phyloP scores from a whole-genome alignment of 2,797 vertebrate genomes.

The Toxotes lorentzi region DNA sequence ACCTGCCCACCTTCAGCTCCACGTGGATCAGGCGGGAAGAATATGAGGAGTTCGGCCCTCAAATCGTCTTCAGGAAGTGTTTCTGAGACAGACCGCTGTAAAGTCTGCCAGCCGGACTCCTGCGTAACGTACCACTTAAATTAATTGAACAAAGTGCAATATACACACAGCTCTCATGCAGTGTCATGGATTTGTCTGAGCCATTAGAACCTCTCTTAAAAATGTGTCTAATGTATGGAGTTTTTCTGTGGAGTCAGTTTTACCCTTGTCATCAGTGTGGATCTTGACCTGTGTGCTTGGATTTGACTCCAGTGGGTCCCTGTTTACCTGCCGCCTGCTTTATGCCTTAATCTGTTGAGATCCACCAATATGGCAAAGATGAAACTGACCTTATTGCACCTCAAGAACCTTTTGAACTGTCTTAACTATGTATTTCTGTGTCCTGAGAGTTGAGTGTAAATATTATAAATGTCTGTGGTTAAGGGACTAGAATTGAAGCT shows the following conservation, averaged over 20 bases:
- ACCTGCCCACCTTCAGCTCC: conserved; percentile 61
- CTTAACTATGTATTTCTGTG: conserved; percentile 20
- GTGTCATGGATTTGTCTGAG: conserved; percentile 33
- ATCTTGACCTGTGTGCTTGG: not conserved
- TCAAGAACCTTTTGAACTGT: not conserved
- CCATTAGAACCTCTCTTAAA: not conserved
- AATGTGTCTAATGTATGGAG: not conserved
- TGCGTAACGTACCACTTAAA: not conserved
- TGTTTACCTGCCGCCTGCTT: not conserved
- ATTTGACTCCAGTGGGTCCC: not conserved
- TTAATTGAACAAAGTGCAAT: conserved; percentile 47
- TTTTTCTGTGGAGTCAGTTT: conserved; percentile 1
- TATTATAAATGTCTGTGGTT: conserved; percentile 12
- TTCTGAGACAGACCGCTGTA: conserved; percentile 74
- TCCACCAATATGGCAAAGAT: conserved; percentile 1
- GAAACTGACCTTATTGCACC: not conserved
- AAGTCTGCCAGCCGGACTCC: not conserved
- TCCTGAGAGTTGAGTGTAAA: conserved; percentile 2
- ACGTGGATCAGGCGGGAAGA: conserved; percentile 85
- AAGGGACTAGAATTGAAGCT: conserved; percentile 48
- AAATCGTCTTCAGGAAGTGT: conserved; percentile 86
- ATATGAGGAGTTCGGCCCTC: conserved; percentile 83
- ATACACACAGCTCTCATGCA: not conserved
- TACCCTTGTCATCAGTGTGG: not conserved
- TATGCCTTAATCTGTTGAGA: not conserved